phyloP scores from a whole-genome alignment of 2,113 vertebrate genomes.

The Calyptomena viridis region DNA sequence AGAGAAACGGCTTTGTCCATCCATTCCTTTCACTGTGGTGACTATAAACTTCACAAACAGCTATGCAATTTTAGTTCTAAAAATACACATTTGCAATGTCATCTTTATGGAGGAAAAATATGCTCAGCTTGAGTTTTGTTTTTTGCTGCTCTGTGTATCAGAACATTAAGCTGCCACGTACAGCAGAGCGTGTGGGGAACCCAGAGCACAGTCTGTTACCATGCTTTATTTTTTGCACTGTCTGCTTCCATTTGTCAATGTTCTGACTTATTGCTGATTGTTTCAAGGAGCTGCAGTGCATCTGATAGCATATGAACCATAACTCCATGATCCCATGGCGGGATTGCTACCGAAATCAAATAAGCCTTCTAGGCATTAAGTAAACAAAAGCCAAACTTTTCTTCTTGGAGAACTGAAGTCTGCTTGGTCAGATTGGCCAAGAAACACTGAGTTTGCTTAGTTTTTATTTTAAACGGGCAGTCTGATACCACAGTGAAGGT shows the following conservation, averaged over 20 bases:
- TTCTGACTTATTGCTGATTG: not conserved
- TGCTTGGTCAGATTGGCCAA: not conserved
- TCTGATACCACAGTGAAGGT: not conserved
- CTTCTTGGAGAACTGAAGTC: not conserved
- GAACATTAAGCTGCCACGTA: not conserved
- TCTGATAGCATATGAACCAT: not conserved
- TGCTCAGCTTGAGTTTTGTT: not conserved
- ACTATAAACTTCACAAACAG: not conserved
- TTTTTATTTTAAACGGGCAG: not conserved
- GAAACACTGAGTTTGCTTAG: accelerated
- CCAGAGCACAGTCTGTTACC: constrained; percentile 12
- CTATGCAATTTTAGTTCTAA: not conserved
- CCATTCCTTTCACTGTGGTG: not conserved
- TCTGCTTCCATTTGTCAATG: not conserved
- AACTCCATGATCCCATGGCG: accelerated
- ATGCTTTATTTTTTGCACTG: constrained; percentile 7
- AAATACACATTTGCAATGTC: not conserved
- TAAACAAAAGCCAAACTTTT: not conserved
- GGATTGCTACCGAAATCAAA: not conserved
- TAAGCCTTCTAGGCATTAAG: not conserved
- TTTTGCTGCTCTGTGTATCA: not conserved
- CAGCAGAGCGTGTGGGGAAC: not conserved
- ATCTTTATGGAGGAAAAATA: not conserved
- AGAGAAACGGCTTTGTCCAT: not conserved
- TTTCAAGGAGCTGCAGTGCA: not conserved